A percentile compares a stretch with the other conserved stretches of the same genome.
These are phyloP conservation scores for Pogonocherus hispidulus DNA, from an alignment of 2,888 invertebrate genomes.

Conservation along the genomic window DNA sequence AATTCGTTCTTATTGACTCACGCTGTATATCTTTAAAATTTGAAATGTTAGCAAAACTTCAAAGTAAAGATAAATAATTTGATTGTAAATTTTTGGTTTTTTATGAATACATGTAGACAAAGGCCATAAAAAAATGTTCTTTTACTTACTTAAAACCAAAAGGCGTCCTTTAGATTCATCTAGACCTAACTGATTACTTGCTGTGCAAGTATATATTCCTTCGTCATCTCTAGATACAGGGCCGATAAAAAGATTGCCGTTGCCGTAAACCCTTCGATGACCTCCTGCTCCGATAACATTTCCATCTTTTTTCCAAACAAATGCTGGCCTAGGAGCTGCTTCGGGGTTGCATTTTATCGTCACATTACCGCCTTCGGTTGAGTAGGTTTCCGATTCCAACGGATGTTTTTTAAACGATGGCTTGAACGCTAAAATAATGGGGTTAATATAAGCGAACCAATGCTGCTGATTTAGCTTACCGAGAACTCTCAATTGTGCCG, in stretches of 20 bases:
- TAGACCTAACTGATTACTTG: constrained; percentile 87
- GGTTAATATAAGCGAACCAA: no score
- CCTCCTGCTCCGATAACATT: constrained; percentile 85
- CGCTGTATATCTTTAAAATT: no score
- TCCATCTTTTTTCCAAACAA: constrained; percentile 92
- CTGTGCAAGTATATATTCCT: constrained; percentile 88
- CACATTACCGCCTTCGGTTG: constrained; percentile 91
- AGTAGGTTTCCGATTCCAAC: constrained; percentile 90
- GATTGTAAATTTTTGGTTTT: no score
- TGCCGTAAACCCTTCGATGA: constrained; percentile 84
- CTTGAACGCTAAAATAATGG: constrained; percentile 73
- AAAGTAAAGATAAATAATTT: no score
- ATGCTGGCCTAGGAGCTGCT: constrained; percentile 91
- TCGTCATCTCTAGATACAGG: constrained; percentile 90
- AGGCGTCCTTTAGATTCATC: constrained; percentile 88
- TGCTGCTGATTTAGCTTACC: no score
- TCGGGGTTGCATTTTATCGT: constrained; percentile 94
- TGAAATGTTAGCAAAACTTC: no score
- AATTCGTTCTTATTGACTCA: no score
- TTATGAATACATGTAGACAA: no score
- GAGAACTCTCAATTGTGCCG: constrained; percentile 90
- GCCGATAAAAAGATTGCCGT: constrained; percentile 88
- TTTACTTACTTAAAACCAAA: constrained; percentile 82
- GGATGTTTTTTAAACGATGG: constrained; percentile 93
- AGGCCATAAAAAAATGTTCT: no score